Evolutionary conservation across 2,888 invertebrate genomes (phyloP), one percentile per base, ranked within the genome.

Genomic region (Hydroisotoma schaefferi): DNA sequence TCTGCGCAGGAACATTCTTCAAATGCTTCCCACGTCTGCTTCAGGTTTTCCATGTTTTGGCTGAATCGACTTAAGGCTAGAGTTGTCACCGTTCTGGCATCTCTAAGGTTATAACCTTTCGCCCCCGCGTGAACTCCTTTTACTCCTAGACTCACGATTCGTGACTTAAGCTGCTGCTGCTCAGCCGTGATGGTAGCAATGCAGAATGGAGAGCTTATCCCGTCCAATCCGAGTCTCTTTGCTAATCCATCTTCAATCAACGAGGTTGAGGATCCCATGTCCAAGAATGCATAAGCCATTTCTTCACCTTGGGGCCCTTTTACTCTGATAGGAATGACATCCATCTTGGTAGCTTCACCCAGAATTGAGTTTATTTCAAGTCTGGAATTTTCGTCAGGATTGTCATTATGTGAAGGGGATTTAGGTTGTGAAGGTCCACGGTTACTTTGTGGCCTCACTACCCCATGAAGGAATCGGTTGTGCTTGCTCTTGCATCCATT

Each of bases 231-330:
- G 3, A 61, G 27, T 28, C 22, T 18, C 3, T 51, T 25, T 3
- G 61, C 64, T 12, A 57, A 12, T 10, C 26, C 10, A 22, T 33
- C 57, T 10, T 46, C 44, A 1, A 64, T 5, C 8, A 57, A 10
- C 8, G 64, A 51, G 1, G 26, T 20, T 8, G 56, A 38, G 10
- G 57, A 53, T 1, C 57, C 60, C 10, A 20, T 44, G 29, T 64
- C 64, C 18, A 61, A 18, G 5, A 61, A 22, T 1, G 64, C 64
- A 29, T 43, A 55, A 0, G 57, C 54, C 3, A 22, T 2, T 1
- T 55, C 12, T 15, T 29, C 26, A 8, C 54, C 43, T n/a, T 33
- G 27, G 0, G 57, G 57, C 4, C 57, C 57, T 23, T 18, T 43
- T 12, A 54, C 1, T 1, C 43, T 33, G 1, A 26, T 33, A 2